Evolutionary conservation across 2,888 invertebrate genomes (phyloP).

Genomic region (Schrankia costaestrigalis): DNA sequence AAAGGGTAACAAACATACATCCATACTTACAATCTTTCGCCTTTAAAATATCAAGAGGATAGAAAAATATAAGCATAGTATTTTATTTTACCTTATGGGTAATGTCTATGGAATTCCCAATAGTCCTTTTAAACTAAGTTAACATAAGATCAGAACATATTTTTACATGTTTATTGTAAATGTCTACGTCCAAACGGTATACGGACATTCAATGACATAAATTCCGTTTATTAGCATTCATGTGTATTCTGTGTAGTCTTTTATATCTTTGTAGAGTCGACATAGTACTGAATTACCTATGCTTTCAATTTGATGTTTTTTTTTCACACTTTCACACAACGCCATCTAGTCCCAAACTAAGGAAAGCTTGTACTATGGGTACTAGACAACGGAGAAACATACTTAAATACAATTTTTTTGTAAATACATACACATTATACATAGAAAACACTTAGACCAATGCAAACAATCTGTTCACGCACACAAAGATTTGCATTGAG

Average conservation of each 20-base stretch:
- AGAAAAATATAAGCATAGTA: neutral
- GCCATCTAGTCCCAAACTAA: too few relatives aligned
- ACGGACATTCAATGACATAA: slow-evolving; percentile 32
- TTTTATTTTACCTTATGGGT: slow-evolving; percentile 5
- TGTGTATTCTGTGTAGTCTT: slow-evolving; percentile 32
- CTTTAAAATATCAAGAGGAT: neutral
- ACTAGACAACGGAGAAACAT: too few relatives aligned
- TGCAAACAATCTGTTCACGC: too few relatives aligned
- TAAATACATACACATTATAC: too few relatives aligned
- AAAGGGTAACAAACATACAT: too few relatives aligned
- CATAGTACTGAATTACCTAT: too few relatives aligned
- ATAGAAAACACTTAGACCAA: too few relatives aligned
- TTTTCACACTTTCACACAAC: too few relatives aligned
- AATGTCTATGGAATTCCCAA: slow-evolving; percentile 3
- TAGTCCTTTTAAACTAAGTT: slow-evolving; percentile 9
- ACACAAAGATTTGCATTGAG: too few relatives aligned
- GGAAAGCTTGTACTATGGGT: too few relatives aligned
- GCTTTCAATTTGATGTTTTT: too few relatives aligned
- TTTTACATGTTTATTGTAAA: slow-evolving; percentile 25
- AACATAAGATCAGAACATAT: slow-evolving; percentile 13
- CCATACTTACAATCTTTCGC: neutral
- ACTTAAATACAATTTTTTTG: too few relatives aligned
- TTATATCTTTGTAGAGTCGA: slow-evolving; percentile 21
- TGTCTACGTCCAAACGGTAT: slow-evolving; percentile 19
- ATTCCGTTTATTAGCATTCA: slow-evolving; percentile 42